Conservation (phyloP, 2,113 vertebrate genomes). For the Amblyopsis rosae region DNA sequence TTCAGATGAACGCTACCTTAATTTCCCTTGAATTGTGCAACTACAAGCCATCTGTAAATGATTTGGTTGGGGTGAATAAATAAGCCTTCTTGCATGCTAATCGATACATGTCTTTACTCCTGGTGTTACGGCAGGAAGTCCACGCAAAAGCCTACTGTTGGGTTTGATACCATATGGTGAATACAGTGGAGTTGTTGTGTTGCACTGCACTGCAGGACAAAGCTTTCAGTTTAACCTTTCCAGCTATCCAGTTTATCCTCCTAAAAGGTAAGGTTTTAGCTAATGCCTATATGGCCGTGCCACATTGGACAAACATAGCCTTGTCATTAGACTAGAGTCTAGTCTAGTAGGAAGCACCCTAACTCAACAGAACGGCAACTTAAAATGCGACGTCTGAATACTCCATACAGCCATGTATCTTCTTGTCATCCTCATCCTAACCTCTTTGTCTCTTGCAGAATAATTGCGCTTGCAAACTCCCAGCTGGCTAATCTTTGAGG, state of each 20-base stretch:
- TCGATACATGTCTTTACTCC: too few relatives aligned
- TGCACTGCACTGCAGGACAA: too few relatives aligned
- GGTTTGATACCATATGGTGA: too few relatives aligned
- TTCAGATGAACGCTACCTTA: too few relatives aligned
- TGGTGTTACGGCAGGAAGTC: too few relatives aligned
- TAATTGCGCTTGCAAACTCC: neutral
- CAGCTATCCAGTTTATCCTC: neutral
- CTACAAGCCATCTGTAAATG: too few relatives aligned
- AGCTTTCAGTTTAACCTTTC: neutral
- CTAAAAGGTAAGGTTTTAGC: neutral
- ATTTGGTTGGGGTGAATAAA: too few relatives aligned
- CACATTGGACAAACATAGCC: too few relatives aligned
- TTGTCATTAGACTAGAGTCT: neutral
- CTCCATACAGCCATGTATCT: neutral
- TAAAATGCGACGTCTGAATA: neutral
- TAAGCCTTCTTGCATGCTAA: too few relatives aligned
- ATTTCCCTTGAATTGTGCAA: too few relatives aligned
- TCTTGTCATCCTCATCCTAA: neutral
- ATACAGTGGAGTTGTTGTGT: neutral
- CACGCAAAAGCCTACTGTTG: too few relatives aligned
- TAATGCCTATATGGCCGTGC: neutral
- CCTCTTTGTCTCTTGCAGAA: neutral
- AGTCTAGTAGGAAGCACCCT: neutral
- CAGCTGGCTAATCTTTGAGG: constrained; percentile 14
- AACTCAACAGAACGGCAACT: neutral